Percentiles rank a stretch among this genome's conserved stretches.
Conservation (phyloP, 2,888 invertebrate genomes). For the Orchesellides sinensis region DNA sequence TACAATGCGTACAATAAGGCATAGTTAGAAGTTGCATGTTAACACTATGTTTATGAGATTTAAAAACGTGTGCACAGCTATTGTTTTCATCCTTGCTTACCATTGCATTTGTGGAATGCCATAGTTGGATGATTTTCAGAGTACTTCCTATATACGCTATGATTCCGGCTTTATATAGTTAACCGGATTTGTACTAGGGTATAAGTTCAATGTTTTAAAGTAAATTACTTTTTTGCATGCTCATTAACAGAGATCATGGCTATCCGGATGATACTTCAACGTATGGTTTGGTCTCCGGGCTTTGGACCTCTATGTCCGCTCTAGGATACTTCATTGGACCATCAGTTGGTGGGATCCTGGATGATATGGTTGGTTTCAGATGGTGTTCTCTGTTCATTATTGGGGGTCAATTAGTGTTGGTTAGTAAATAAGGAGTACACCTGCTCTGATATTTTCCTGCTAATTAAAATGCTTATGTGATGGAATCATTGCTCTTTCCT, state of each 20-base stretch:
- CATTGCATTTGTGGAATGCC: no score
- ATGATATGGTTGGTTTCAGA: slow-evolving; percentile 83
- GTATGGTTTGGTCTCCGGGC: slow-evolving; percentile 91
- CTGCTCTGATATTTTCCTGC: neutral
- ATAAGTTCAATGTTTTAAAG: neutral
- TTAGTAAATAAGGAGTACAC: neutral
- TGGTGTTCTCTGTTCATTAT: slow-evolving; percentile 43
- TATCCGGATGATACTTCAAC: slow-evolving; percentile 91
- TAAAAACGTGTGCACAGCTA: no score
- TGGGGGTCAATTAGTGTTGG: slow-evolving; percentile 38
- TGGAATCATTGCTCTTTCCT: neutral
- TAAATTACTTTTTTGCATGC: neutral
- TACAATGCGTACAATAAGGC: no score
- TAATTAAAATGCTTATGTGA: neutral
- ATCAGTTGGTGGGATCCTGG: slow-evolving; percentile 85
- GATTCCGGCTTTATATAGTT: neutral
- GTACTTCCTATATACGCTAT: neutral
- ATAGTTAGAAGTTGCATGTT: no score
- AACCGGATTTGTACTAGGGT: neutral
- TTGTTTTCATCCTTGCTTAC: no score
- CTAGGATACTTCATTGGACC: slow-evolving; percentile 91
- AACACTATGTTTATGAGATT: no score
- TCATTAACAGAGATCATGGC: slow-evolving; percentile 82
- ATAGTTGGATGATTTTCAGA: no score
- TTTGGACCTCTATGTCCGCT: slow-evolving; percentile 94